phyloP scores from a whole-genome alignment of 2,888 invertebrate genomes.

The Esperia sulphurella region DNA sequence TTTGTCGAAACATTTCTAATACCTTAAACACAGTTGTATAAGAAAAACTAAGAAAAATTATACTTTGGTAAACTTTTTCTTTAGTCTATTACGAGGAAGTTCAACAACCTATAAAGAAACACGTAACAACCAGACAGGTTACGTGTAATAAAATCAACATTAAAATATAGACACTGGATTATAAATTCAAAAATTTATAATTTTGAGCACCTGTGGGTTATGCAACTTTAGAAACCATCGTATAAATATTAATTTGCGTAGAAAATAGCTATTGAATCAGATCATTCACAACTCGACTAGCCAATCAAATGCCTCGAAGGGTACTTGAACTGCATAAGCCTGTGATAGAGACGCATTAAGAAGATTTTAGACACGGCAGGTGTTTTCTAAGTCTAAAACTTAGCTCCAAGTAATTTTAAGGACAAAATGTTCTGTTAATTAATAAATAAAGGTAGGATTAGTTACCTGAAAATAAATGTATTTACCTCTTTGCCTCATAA shows the following conservation, averaged over 20 bases:
- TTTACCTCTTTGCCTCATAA: too few species aligned
- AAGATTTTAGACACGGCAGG: slow-evolving; percentile 21
- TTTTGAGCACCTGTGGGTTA: slow-evolving; percentile 21
- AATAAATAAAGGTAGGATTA: too few species aligned
- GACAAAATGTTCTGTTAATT: too few species aligned
- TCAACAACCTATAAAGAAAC: neutral
- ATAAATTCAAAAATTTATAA: slow-evolving; percentile 8
- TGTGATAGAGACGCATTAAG: slow-evolving; percentile 6
- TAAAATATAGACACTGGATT: slow-evolving; percentile 1
- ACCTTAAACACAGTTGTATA: too few species aligned
- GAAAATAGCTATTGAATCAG: slow-evolving; percentile 33
- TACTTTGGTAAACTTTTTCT: too few species aligned
- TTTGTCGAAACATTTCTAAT: too few species aligned
- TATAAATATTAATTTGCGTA: slow-evolving; percentile 46
- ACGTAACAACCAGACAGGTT: slow-evolving; percentile 2
- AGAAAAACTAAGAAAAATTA: too few species aligned
- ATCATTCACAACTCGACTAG: slow-evolving; percentile 33
- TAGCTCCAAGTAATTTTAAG: too few species aligned
- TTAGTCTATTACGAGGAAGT: neutral
- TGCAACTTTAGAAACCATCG: slow-evolving; percentile 43
- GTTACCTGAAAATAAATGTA: too few species aligned
- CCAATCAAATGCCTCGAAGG: slow-evolving; percentile 29
- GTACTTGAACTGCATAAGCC: slow-evolving; percentile 22
- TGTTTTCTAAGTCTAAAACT: slow-evolving; percentile 1
- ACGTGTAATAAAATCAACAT: neutral